Conservation (phyloP, 2,797 vertebrate genomes). For the Ptychadena robeensis region DNA sequence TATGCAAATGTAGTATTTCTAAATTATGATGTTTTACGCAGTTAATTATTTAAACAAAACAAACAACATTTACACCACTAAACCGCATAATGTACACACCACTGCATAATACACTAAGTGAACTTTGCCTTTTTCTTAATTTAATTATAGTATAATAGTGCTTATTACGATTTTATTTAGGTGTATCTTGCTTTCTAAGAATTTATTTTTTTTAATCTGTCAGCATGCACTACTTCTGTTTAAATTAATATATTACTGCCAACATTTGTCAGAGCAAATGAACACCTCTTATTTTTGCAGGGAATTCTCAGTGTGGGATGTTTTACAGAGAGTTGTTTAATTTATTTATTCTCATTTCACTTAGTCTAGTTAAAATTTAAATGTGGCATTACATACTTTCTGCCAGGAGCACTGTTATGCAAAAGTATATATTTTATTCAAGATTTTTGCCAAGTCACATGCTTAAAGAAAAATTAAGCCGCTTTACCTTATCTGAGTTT, state of each 20-base stretch:
- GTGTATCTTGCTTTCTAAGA: neutral
- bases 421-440: neutral
- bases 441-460: neutral
- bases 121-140: neutral
- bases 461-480: too few relatives aligned
- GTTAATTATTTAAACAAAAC: too few relatives aligned
- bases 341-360: neutral
- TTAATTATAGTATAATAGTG: neutral
- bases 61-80: too few relatives aligned
- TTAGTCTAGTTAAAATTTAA: neutral
- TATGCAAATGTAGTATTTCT: too few relatives aligned
- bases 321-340: conserved; percentile 2
- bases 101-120: too few relatives aligned
- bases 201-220: neutral
- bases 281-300: neutral
- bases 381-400: neutral
- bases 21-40: too few relatives aligned
- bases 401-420: neutral
- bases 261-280: conserved; percentile 13
- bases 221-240: neutral
- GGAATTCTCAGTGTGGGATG: neutral
- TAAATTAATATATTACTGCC: conserved; percentile 16
- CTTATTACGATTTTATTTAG: neutral
- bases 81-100: too few relatives aligned
- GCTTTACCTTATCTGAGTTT: too few relatives aligned